Percentiles rank a stretch among this genome's conserved stretches.
Evolutionary conservation across 2,113 vertebrate genomes (phyloP).

Genomic region (Plotosus lineatus): DNA sequence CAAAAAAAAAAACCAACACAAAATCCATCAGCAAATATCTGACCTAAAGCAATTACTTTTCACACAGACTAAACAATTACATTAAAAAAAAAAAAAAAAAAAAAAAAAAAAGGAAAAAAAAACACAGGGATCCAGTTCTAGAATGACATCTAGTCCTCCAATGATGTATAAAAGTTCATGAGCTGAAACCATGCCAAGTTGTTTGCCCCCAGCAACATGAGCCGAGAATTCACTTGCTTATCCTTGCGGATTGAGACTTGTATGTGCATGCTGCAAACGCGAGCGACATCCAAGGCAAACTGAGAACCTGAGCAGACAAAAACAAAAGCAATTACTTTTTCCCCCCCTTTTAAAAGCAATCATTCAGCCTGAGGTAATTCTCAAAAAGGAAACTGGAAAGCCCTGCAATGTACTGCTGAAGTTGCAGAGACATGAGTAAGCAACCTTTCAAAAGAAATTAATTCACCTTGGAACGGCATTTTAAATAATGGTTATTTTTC

Average conservation of each 20-base stretch:
- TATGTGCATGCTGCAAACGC: conserved; percentile 43
- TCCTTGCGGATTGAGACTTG: conserved; percentile 51
- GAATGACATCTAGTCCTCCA: not conserved
- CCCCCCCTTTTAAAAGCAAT: conserved; percentile 38
- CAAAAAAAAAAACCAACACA: conserved; percentile 4
- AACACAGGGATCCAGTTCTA: not conserved
- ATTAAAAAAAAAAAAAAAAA: not conserved
- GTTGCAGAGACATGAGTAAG: conserved; percentile 32
- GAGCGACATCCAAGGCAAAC: conserved; percentile 28
- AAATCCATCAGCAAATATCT: conserved; percentile 24
- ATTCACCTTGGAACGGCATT: not conserved
- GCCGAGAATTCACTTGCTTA: conserved; percentile 35
- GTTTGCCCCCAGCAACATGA: conserved; percentile 24
- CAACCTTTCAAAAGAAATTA: not conserved
- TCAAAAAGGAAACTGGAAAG: conserved; percentile 12
- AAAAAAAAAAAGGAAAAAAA: not conserved
- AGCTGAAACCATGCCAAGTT: conserved; percentile 21
- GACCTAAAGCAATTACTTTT: conserved; percentile 5
- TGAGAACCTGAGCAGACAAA: conserved; percentile 3
- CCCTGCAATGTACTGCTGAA: conserved; percentile 33
- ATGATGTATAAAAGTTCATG: conserved; percentile 10
- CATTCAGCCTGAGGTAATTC: conserved; percentile 36
- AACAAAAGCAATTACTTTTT: conserved; percentile 47
- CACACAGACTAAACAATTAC: not conserved
- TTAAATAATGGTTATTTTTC: not conserved